These are phyloP conservation scores for Folsomia manolachei DNA, from an alignment of 2,888 invertebrate species.

Conservation along the genomic window DNA sequence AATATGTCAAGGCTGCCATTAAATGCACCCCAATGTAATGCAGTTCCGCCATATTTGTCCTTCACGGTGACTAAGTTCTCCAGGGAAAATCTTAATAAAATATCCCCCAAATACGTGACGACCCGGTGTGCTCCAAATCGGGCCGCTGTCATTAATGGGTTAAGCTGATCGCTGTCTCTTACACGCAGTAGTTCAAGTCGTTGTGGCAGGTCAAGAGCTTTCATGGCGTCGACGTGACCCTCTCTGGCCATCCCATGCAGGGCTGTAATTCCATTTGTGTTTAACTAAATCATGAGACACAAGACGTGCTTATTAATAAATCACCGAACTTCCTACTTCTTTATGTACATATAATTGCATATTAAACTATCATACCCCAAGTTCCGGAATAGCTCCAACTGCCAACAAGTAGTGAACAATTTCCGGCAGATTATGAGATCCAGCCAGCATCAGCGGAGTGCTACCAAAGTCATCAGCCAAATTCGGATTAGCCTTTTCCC, in stretches of 20 bases:
- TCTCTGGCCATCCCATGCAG: slow-evolving; percentile 2
- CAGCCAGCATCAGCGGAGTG: background rate
- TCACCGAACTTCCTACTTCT: too few relatives aligned
- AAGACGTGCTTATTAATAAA: too few relatives aligned
- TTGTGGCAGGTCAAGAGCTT: background rate
- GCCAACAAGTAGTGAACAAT: background rate
- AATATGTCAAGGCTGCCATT: background rate
- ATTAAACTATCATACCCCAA: background rate
- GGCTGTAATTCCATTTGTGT: background rate
- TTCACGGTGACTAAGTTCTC: background rate
- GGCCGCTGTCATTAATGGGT: background rate
- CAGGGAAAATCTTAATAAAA: background rate
- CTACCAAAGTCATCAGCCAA: background rate
- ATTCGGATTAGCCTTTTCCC: background rate
- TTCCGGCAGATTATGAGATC: background rate
- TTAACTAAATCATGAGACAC: background rate
- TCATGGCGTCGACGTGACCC: background rate
- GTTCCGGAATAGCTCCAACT: background rate
- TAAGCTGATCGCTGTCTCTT: background rate
- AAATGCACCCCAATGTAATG: background rate
- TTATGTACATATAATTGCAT: too few relatives aligned
- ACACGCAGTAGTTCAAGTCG: background rate
- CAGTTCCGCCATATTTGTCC: background rate
- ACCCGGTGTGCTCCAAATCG: background rate
- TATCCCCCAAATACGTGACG: background rate